Conservation (phyloP, 2,797 vertebrate genomes). For the Sylvia borin region DNA sequence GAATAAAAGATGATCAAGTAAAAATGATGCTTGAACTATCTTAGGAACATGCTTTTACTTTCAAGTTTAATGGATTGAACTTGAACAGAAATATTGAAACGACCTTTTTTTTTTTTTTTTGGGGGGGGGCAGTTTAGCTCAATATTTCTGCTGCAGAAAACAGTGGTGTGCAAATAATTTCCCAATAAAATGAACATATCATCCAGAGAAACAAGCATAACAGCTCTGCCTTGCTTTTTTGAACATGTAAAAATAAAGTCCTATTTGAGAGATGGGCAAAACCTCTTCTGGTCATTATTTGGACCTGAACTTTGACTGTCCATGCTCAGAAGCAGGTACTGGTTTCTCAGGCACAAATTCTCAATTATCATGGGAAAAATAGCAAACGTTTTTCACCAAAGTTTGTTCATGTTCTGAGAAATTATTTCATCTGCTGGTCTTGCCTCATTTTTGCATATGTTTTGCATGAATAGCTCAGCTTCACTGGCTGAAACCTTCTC, state of each 20-base stretch:
- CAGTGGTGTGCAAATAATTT: background rate
- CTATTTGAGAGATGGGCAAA: background rate
- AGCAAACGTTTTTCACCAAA: background rate
- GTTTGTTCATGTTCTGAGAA: background rate
- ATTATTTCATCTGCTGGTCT: conserved; percentile 3
- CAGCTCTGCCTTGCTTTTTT: background rate
- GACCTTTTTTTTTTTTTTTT: background rate
- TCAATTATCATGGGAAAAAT: background rate
- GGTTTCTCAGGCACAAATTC: background rate
- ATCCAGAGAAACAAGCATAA: background rate
- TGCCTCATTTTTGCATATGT: conserved; percentile 37
- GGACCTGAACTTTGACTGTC: background rate
- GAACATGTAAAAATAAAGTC: background rate
- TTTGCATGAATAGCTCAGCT: conserved; percentile 5
- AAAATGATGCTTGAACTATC: background rate
- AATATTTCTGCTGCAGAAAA: background rate
- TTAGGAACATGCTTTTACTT: background rate
- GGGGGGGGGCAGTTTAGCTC: background rate
- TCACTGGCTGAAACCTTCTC: conserved; percentile 19
- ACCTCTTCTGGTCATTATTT: background rate
- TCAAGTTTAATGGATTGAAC: background rate
- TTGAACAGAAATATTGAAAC: background rate
- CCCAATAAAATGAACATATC: background rate
- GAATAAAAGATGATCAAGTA: background rate
- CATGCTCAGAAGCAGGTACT: background rate